Evolutionary conservation across 2,797 vertebrate species (phyloP), one percentile per base, ranked within the genome.

Genomic region (Acrossocheilus wenchowensis): DNA sequence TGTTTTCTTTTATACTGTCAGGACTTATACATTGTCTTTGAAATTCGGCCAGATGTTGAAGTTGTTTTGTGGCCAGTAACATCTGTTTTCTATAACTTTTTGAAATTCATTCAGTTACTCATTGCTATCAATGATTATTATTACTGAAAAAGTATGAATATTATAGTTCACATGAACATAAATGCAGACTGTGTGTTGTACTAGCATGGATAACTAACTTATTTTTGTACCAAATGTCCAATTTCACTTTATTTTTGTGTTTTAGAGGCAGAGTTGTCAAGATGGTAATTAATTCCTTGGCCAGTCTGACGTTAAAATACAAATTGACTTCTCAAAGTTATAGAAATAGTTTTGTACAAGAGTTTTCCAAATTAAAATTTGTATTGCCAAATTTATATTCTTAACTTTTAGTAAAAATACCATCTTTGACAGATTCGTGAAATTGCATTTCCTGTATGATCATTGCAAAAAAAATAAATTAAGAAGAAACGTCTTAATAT

Each of bases 301-400:
- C 12, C 41, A 39, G 21, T 75, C 30, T 48, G 48, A 79, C 1
- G 21, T 85, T 72, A 45, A n/a, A 79, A 39, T 39, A 9, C 5
- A 26, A 72, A 34, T 45, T 11, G 52, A 83, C 23, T 41, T 73
- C 50, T 43, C 21, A 48, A 80, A 72, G 39, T 45, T 72, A 26
- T 19, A 60, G n/a, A 85, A 79, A 80, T 85, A 80, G 77, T 85
- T 85, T 85, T 85, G 21, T 85, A 85, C 34, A 36, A 80, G 9
- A 30, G 39, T 78, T 80, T 85, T 72, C 36, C n/a, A 85, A 85
- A 72, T 60, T 19, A 12, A 9, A 39, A 30, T 79, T 85, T 85
- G 23, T 78, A 79, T 41, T 41, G 39, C 2, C 50, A 79, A 48
- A 45, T 79, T 85, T 85, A 72, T 85, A 85, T 85, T 72, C 11